Percentiles rank a stretch among this genome's conserved stretches.
These are phyloP conservation scores for Misgurnus anguillicaudatus DNA, from an alignment of 2,113 vertebrate species.

Conservation along the genomic window DNA sequence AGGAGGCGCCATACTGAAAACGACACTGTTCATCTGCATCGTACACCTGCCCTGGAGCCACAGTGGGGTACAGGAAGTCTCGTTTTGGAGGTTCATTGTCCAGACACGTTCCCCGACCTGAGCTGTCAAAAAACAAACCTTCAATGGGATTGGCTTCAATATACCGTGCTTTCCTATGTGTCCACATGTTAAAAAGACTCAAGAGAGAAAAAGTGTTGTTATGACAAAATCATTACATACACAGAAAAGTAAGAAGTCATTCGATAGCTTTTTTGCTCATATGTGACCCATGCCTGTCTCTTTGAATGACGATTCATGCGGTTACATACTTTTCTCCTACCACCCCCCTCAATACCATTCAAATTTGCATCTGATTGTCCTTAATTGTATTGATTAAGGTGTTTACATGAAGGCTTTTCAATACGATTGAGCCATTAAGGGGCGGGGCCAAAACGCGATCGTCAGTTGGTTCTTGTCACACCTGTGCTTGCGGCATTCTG, in stretches of 20 bases:
- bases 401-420: too few relatives aligned
- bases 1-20: slow-evolving; percentile 97
- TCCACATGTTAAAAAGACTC: slow-evolving; percentile 35
- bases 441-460: too few relatives aligned
- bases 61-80: slow-evolving; percentile 99
- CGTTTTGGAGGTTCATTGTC: slow-evolving; percentile 99
- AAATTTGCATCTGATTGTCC: too few relatives aligned
- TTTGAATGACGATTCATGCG: too few relatives aligned
- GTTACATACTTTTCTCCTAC: too few relatives aligned
- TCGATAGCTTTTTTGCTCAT: too few relatives aligned
- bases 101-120: slow-evolving; percentile 99
- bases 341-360: too few relatives aligned
- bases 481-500: too few relatives aligned
- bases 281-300: too few relatives aligned
- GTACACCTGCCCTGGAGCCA: slow-evolving; percentile 98
- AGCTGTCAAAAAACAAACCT: slow-evolving; percentile 97
- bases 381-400: too few relatives aligned
- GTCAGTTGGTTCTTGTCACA: too few relatives aligned
- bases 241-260: not conserved
- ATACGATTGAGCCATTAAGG: too few relatives aligned
- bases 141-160: slow-evolving; percentile 76
- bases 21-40: slow-evolving; percentile 97
- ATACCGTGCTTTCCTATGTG: slow-evolving; percentile 51
- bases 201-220: not conserved
- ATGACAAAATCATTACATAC: not conserved